Evolutionary conservation across 1,140 invertebrate genomes (phyloP), one percentile per base, ranked within the genome.

Genomic region (Hylyphantes graminicola): DNA sequence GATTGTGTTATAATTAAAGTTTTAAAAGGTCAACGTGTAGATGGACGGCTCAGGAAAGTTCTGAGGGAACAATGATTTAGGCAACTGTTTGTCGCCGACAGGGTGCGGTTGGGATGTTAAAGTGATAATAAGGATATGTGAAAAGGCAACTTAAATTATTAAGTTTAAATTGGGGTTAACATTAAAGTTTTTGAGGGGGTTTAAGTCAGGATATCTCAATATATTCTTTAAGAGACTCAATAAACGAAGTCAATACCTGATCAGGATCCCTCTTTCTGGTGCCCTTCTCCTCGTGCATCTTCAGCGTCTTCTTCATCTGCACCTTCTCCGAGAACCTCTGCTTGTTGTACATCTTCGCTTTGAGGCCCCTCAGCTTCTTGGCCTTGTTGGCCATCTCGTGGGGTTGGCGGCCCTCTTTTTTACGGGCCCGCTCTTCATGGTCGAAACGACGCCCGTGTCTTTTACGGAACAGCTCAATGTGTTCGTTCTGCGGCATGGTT

Each of bases 401-500:
- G 21, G 96, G 95, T 87, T 94, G 94, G 86, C 98, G 94, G 11
- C 97, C 98, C 89, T 98, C 96, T 87, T 94, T 95, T 90, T 99
- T 99, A 35, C 98, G 92, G 89, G 97, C 98, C 81, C 95, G 92
- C 90, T 99, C 98, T 91, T 99, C 96, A 93, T 99, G 97, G 92
- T 99, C 98, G 74, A 99, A 92, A 73, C 98, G 93, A 85, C 96
- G 93, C 88, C 98, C 98, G 92, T 98, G 94, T 3, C 98, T 93
- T 90, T 99, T 99, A 87, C 95, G 93, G 90, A 98, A 96, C 73
- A 98, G 93, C 88, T 99, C 98, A 91, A 99, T 99, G 90, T 99
- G 97, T 90, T 99, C 98, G 93, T 99, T 99, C 92, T 99, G 98
- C 87, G 98, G 98, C 98, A 98, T 98, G 88, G 35, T 35, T 35